Evolutionary conservation across 1,140 invertebrate species (phyloP).

Genomic region (Antheraea pernyi): DNA sequence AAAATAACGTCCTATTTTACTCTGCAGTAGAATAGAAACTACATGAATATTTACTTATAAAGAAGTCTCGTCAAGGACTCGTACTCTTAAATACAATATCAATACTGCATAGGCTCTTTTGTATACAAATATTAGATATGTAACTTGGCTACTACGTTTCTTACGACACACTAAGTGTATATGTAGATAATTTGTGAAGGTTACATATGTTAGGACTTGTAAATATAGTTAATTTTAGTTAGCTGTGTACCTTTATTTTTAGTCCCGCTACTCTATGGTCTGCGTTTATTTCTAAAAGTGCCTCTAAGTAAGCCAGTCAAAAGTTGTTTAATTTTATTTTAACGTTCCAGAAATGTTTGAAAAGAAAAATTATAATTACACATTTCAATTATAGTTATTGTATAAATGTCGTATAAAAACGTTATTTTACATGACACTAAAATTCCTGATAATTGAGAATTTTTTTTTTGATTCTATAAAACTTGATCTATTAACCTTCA

Average conservation of each 20-base stretch:
- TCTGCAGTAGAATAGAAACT: conserved; percentile 11
- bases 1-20: conserved; percentile 13
- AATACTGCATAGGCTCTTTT: conserved; percentile 26
- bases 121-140: conserved; percentile 40
- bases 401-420: neutral
- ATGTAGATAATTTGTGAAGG: conserved; percentile 52
- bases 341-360: neutral
- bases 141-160: conserved; percentile 50
- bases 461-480: too few species aligned
- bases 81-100: conserved; percentile 39
- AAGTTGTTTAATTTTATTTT: neutral
- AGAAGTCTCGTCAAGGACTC: neutral
- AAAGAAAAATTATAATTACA: neutral
- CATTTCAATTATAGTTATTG: neutral
- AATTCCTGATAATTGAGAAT: too few species aligned
- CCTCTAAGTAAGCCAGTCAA: conserved; percentile 17
- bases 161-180: conserved; percentile 56
- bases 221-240: conserved; percentile 41
- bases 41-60: neutral
- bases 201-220: conserved; percentile 39
- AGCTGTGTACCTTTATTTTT: conserved; percentile 32
- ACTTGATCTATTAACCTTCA: too few species aligned
- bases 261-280: conserved; percentile 23
- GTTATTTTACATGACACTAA: neutral
- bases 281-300: conserved; percentile 40